A percentile compares a stretch with the other conserved stretches of the same genome.
phyloP scores from a whole-genome alignment of 2,113 vertebrate genomes.

The Archocentrus centrarchus region DNA sequence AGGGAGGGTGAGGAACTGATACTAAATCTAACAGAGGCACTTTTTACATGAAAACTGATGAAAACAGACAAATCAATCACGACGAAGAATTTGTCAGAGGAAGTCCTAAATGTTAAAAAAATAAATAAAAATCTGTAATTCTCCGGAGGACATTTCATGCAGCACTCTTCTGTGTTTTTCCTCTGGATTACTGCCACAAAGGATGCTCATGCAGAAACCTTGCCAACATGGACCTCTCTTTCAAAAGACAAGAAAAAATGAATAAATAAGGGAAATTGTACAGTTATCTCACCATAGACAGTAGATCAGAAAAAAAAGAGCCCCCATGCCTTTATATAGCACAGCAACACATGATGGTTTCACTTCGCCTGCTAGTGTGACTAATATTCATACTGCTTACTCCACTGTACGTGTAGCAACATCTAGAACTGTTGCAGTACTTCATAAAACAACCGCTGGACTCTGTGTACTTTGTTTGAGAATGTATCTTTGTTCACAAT shows the following conservation, averaged over 20 bases:
- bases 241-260: constrained; percentile 31
- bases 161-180: constrained; percentile 59
- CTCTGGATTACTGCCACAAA: constrained; percentile 79
- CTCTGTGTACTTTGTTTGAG: constrained; percentile 66
- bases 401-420: constrained; percentile 78
- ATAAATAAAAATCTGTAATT: constrained; percentile 41
- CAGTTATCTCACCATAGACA: constrained; percentile 52
- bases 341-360: constrained; percentile 40
- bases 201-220: constrained; percentile 64
- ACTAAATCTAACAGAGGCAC: constrained; percentile 50
- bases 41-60: constrained; percentile 56
- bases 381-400: constrained; percentile 68
- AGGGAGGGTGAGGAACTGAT: constrained; percentile 44
- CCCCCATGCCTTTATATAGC: constrained; percentile 65
- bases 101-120: constrained; percentile 49
- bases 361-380: constrained; percentile 42
- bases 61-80: constrained; percentile 36
- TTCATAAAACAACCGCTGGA: constrained; percentile 50
- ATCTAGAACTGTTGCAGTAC: constrained; percentile 59
- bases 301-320: constrained; percentile 42
- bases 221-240: constrained; percentile 59
- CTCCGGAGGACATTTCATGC: constrained; percentile 65
- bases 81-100: constrained; percentile 49
- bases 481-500: constrained; percentile 70
- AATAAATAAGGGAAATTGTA: constrained; percentile 56